Evolutionary conservation across 2,888 invertebrate species (phyloP).

Genomic region (Neria commutata): DNA sequence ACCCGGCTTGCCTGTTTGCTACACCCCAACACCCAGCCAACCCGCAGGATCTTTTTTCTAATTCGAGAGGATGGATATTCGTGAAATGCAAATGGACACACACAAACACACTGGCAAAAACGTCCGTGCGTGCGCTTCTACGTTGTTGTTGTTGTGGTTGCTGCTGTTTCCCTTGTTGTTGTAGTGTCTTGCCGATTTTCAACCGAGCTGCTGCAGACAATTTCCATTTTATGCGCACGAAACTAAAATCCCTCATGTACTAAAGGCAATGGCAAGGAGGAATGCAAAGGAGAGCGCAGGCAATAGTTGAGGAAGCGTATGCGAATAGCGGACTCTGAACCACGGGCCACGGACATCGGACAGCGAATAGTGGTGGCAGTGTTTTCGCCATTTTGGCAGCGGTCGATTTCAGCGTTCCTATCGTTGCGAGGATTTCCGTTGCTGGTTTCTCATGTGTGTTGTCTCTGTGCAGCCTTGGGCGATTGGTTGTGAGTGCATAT

Average conservation of each 20-base stretch:
- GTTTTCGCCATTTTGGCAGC: background rate
- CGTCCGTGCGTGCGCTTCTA: conserved; percentile 18
- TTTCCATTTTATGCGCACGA: background rate
- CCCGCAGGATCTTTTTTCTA: conserved; percentile 46
- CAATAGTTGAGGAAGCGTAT: too few relatives aligned
- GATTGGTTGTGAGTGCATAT: conserved; percentile 39
- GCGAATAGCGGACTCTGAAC: too few relatives aligned
- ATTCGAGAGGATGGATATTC: conserved; percentile 56
- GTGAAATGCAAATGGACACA: conserved; percentile 51
- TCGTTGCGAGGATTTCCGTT: background rate
- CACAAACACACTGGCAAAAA: conserved; percentile 24
- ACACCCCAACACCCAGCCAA: conserved; percentile 31
- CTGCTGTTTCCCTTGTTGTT: too few relatives aligned
- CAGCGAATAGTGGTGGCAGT: background rate
- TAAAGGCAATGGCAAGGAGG: too few relatives aligned
- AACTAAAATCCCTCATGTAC: background rate
- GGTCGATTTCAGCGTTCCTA: background rate
- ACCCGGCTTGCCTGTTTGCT: background rate
- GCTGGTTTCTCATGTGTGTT: conserved; percentile 1
- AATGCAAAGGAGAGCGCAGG: too few relatives aligned
- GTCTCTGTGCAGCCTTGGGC: conserved; percentile 13
- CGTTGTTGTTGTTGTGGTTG: background rate
- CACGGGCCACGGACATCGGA: too few relatives aligned
- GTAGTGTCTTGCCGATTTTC: too few relatives aligned
- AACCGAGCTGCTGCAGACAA: too few relatives aligned